Conservation (phyloP, 2,797 vertebrate species). For the Cichlasoma orientale region DNA sequence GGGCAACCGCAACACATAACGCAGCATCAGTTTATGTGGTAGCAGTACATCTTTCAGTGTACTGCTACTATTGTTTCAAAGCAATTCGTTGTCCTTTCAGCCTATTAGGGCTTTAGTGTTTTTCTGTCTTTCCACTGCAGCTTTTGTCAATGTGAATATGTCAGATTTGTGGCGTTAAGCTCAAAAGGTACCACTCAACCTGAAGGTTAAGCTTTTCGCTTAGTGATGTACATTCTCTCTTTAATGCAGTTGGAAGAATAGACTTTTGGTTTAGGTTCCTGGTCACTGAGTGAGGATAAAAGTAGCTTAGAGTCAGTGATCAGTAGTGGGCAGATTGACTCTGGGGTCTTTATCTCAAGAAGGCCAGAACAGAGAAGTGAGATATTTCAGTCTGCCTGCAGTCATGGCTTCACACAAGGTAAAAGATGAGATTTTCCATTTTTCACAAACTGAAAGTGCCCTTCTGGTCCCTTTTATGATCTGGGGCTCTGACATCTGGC, state of each 20-base stretch:
- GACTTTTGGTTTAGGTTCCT: constrained; percentile 52
- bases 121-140: not conserved
- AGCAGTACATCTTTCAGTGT: not conserved
- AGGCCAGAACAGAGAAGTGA: constrained; percentile 46
- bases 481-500: constrained; percentile 32
- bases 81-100: constrained; percentile 20
- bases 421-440: constrained; percentile 42
- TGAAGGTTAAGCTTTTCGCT: constrained; percentile 66
- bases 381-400: constrained; percentile 41
- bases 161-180: constrained; percentile 49
- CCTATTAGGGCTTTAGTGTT: not conserved
- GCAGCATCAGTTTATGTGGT: not conserved
- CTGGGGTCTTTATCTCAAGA: constrained; percentile 66
- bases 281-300: constrained; percentile 67
- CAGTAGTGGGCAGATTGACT: constrained; percentile 63
- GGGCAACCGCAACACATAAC: constrained; percentile 5
- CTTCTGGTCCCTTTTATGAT: constrained; percentile 9
- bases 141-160: constrained; percentile 37
- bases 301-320: constrained; percentile 64
- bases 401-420: constrained; percentile 30
- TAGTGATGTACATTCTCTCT: constrained; percentile 32
- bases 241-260: constrained; percentile 46
- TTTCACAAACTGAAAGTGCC: constrained; percentile 27
- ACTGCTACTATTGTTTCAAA: constrained; percentile 6
- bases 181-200: constrained; percentile 41